Evolutionary conservation across 1,140 invertebrate species (phyloP).

Genomic region (Danaus plexippus): DNA sequence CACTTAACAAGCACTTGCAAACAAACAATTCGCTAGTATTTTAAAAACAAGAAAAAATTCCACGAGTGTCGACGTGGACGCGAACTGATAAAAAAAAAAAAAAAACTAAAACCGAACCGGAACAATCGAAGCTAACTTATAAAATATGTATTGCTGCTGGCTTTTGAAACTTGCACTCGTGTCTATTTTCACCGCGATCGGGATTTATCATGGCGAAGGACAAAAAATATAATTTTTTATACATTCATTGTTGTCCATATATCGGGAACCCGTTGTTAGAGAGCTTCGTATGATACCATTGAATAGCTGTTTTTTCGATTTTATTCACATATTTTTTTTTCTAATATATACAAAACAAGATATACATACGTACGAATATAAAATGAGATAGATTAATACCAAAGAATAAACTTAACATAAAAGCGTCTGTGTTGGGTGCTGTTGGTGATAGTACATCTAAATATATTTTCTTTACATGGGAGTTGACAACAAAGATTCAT

Average conservation of each 20-base stretch:
- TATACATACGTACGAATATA: no score
- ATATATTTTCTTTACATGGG: conserved; percentile 27
- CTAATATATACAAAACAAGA: no score
- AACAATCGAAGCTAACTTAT: conserved; percentile 70
- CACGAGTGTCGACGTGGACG: conserved; percentile 51
- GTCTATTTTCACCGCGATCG: conserved; percentile 63
- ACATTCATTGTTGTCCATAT: conserved; percentile 24
- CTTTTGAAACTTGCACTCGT: conserved; percentile 62
- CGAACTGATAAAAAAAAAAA: conserved; percentile 32
- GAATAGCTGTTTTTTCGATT: no score
- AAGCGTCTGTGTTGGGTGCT: no score
- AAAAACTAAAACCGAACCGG: conserved; percentile 51
- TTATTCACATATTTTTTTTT: no score
- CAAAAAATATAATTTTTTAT: conserved; percentile 29
- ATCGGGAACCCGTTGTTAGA: conserved; percentile 15
- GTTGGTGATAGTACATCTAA: no score
- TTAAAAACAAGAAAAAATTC: conserved; percentile 45
- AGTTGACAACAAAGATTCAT: conserved; percentile 55
- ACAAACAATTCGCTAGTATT: conserved; percentile 47
- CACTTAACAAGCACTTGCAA: conserved; percentile 41
- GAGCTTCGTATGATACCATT: conserved; percentile 18
- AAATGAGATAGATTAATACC: no score
- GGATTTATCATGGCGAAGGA: conserved; percentile 49
- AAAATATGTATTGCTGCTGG: conserved; percentile 66
- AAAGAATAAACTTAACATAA: no score